phyloP scores from a whole-genome alignment of 2,888 invertebrate species.

The Oxystoma pomonae region DNA sequence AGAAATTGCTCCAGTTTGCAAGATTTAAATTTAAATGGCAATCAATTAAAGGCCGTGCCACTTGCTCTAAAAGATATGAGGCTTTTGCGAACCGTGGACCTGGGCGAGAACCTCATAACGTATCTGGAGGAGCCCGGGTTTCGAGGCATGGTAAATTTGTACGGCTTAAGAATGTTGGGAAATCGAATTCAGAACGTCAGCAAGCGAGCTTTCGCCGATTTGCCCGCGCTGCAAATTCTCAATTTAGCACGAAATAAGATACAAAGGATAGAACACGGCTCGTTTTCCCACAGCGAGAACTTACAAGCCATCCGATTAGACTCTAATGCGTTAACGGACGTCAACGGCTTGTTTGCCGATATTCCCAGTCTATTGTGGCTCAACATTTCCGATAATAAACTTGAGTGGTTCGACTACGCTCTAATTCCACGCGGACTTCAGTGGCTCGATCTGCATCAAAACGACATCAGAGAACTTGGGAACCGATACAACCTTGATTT shows the following conservation, averaged over 20 bases:
- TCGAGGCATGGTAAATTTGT: constrained; percentile 78
- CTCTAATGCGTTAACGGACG: constrained; percentile 76
- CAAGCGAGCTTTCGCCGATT: constrained; percentile 71
- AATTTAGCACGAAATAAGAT: constrained; percentile 86
- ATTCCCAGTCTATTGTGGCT: constrained; percentile 82
- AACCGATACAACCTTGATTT: constrained; percentile 68
- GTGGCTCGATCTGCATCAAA: constrained; percentile 88
- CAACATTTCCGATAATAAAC: constrained; percentile 86
- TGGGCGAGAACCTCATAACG: constrained; percentile 86
- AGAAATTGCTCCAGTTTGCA: constrained; percentile 86
- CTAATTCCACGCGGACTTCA: constrained; percentile 77
- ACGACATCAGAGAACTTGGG: constrained; percentile 73
- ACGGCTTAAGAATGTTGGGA: constrained; percentile 82
- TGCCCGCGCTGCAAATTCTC: constrained; percentile 78
- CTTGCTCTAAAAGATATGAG: constrained; percentile 80
- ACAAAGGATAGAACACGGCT: constrained; percentile 70
- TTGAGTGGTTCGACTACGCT: constrained; percentile 85
- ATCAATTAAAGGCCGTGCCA: constrained; percentile 76
- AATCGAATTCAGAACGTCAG: constrained; percentile 82
- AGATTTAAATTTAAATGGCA: constrained; percentile 86
- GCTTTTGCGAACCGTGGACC: constrained; percentile 79
- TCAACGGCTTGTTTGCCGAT: constrained; percentile 79
- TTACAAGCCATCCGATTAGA: constrained; percentile 85
- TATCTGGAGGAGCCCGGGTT: constrained; percentile 78
- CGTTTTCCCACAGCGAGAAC: constrained; percentile 74